A percentile compares a stretch with the other conserved stretches of the same genome.
These are phyloP conservation scores for Microtus montanus DNA, from an alignment of 2,113 vertebrate genomes.

Conservation along the genomic window DNA sequence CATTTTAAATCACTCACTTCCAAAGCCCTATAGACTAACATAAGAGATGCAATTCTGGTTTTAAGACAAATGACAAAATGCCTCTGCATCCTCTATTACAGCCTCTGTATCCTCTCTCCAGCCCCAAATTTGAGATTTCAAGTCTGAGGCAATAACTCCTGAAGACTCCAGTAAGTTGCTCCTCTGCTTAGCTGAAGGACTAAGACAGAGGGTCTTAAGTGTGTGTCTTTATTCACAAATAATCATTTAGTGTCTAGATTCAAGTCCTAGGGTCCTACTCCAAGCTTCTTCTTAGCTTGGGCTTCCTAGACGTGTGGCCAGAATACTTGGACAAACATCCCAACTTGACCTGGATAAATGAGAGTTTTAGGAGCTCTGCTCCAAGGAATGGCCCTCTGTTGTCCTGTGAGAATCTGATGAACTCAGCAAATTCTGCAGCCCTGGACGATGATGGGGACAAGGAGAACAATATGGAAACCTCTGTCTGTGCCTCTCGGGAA, in stretches of 20 bases:
- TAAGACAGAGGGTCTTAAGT: not conserved
- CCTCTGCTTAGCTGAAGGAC: not conserved
- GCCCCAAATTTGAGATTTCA: not conserved
- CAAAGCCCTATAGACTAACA: not conserved
- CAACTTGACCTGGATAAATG: not conserved
- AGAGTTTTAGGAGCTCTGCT: not conserved
- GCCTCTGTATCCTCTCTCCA: not conserved
- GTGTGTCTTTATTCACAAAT: not conserved
- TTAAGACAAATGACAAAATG: not conserved
- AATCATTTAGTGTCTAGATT: not conserved
- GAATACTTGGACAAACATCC: not conserved
- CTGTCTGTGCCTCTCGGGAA: not conserved
- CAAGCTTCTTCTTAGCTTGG: slow-evolving; percentile 18
- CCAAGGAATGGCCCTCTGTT: not conserved
- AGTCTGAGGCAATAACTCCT: slow-evolving; percentile 5
- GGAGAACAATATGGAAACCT: not conserved
- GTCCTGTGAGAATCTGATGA: not conserved
- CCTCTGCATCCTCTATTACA: not conserved
- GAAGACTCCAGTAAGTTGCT: not conserved
- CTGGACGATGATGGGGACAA: not conserved
- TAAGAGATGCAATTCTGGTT: not conserved
- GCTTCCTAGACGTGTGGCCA: not conserved
- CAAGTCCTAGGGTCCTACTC: not conserved
- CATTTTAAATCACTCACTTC: slow-evolving; percentile 43
- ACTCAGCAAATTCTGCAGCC: not conserved